Evolutionary conservation across 2,797 vertebrate species (phyloP).

Genomic region (Gymnothorax javanicus): DNA sequence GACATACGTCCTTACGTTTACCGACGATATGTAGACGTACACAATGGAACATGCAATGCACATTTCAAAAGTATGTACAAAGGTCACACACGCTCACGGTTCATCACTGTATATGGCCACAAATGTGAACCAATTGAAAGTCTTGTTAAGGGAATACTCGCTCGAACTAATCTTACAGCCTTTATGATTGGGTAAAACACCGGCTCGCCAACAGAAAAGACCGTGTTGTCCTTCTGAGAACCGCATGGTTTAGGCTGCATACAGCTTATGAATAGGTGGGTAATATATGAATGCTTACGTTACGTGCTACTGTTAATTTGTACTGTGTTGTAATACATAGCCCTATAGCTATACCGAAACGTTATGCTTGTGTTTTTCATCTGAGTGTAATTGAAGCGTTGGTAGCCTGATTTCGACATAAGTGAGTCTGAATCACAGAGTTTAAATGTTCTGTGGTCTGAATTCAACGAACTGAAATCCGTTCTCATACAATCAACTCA

Average conservation of each 20-base stretch:
- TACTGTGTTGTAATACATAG: background rate
- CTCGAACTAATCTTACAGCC: background rate
- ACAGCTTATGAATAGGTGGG: background rate
- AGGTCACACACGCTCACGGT: background rate
- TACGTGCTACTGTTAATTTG: background rate
- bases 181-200: conserved; percentile 9
- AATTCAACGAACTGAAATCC: background rate
- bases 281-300: background rate
- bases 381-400: background rate
- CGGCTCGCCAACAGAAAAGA: background rate
- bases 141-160: background rate
- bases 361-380: background rate
- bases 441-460: no score
- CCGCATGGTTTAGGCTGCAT: background rate
- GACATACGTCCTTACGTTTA: background rate
- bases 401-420: background rate
- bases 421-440: background rate
- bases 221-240: background rate
- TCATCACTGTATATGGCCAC: background rate
- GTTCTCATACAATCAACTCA: background rate
- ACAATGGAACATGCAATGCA: background rate
- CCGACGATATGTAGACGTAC: background rate
- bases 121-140: background rate
- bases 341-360: background rate
- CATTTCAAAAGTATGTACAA: conserved; percentile 4